Evolutionary conservation across 2,113 vertebrate genomes (phyloP).

Genomic region (Condylura cristata): DNA sequence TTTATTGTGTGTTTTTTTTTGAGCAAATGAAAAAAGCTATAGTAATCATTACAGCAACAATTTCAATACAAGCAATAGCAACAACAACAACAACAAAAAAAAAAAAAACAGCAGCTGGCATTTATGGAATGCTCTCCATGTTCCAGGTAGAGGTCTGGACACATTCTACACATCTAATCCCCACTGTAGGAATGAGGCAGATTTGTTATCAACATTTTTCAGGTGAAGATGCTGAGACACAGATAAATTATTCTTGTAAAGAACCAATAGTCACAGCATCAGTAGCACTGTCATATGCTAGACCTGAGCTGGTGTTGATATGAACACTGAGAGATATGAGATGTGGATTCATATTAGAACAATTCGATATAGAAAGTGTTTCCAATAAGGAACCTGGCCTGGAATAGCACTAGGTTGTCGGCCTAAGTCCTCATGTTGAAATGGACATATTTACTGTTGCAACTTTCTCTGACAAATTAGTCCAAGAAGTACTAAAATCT

Average conservation of each 20-base stretch:
- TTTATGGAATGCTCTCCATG: neutral
- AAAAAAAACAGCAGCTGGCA: neutral
- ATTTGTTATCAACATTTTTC: neutral
- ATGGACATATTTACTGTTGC: neutral
- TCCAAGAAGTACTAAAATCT: neutral
- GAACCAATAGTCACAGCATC: neutral
- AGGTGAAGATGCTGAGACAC: neutral
- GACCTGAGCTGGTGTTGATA: neutral
- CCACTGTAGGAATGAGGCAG: neutral
- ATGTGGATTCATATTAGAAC: neutral
- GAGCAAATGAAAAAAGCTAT: neutral
- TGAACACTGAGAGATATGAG: neutral
- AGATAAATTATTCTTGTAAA: neutral
- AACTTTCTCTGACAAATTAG: neutral
- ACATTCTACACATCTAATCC: neutral
- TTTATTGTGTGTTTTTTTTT: conserved; percentile 41
- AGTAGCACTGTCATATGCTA: neutral
- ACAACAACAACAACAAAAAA: neutral
- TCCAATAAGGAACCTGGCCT: neutral
- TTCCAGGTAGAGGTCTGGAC: neutral
- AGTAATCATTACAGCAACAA: neutral
- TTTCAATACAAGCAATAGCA: neutral
- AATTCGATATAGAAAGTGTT: neutral
- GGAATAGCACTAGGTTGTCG: neutral
- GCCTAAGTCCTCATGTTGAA: neutral